Evolutionary conservation across 2,797 vertebrate species (phyloP).

Genomic region (Margarornis squamiger): DNA sequence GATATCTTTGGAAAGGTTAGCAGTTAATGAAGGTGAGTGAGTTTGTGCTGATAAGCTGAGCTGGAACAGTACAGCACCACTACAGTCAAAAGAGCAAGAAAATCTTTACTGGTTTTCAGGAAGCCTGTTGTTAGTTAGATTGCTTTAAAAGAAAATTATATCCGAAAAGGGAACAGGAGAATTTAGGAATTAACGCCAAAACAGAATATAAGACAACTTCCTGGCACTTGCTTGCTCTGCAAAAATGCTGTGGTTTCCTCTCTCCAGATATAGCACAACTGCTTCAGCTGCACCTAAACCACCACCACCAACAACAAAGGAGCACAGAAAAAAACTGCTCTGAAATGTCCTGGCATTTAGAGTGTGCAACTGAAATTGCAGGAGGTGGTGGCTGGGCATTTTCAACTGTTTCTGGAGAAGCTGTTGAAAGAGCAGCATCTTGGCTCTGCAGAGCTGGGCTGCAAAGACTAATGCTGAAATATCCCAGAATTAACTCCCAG

Average conservation of each 20-base stretch:
- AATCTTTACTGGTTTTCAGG: constrained; percentile 40
- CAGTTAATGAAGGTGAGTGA: constrained; percentile 68
- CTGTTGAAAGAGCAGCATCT: neutral
- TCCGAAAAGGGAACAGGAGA: neutral
- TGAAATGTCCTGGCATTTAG: neutral
- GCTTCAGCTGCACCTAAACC: neutral
- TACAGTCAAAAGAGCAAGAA: constrained; percentile 17
- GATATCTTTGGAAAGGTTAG: constrained; percentile 64
- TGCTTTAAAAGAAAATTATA: constrained; percentile 34
- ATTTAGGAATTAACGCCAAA: neutral
- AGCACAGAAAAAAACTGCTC: neutral
- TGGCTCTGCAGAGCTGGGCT: neutral
- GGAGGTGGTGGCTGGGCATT: neutral
- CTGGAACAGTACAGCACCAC: neutral
- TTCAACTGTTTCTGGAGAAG: neutral
- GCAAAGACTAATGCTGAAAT: neutral
- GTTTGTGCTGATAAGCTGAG: constrained; percentile 54
- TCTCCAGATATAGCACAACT: neutral
- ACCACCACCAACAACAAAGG: neutral
- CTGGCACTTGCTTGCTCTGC: neutral
- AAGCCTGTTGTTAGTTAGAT: constrained; percentile 48
- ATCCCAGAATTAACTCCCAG: neutral
- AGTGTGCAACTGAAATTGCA: neutral
- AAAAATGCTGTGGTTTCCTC: constrained; percentile 15
- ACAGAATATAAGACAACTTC: neutral